A percentile compares a stretch with the other conserved stretches of the same genome.
phyloP scores from a whole-genome alignment of 2,888 invertebrate species.

The Latrodectus hesperus region DNA sequence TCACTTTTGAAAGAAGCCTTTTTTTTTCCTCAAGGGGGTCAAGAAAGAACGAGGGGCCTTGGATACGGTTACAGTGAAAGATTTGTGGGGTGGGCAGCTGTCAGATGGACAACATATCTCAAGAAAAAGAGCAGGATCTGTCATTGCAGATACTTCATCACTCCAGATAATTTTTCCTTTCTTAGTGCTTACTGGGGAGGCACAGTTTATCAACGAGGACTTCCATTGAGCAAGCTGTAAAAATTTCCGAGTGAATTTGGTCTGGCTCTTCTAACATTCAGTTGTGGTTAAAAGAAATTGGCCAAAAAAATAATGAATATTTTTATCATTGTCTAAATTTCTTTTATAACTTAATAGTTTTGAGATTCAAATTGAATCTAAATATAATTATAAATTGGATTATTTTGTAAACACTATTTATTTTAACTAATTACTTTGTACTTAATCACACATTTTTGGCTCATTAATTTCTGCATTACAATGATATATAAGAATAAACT shows the following conservation, averaged over 20 bases:
- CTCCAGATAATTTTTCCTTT: constrained; percentile 58
- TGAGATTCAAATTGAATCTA: too few species aligned
- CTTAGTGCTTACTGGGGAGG: constrained; percentile 28
- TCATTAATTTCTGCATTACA: too few species aligned
- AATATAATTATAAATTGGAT: too few species aligned
- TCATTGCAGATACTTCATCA: constrained; percentile 60
- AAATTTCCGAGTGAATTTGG: not conserved
- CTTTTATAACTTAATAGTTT: too few species aligned
- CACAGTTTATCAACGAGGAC: constrained; percentile 38
- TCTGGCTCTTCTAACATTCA: not conserved
- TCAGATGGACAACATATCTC: constrained; percentile 55
- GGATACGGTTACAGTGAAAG: constrained; percentile 54
- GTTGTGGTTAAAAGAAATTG: not conserved
- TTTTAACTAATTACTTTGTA: too few species aligned
- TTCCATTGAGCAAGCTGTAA: constrained; percentile 4
- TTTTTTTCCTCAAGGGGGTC: not conserved
- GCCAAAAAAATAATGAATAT: too few species aligned
- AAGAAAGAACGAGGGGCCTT: not conserved
- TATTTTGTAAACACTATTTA: too few species aligned
- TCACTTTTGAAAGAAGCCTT: constrained; percentile 20
- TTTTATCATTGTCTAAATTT: too few species aligned
- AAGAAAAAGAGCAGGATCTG: constrained; percentile 58
- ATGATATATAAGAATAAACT: too few species aligned
- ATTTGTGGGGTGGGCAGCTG: constrained; percentile 62
- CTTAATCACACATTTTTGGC: too few species aligned